Evolutionary conservation across 2,113 vertebrate genomes (phyloP).

Genomic region (Centrocercus urophasianus): DNA sequence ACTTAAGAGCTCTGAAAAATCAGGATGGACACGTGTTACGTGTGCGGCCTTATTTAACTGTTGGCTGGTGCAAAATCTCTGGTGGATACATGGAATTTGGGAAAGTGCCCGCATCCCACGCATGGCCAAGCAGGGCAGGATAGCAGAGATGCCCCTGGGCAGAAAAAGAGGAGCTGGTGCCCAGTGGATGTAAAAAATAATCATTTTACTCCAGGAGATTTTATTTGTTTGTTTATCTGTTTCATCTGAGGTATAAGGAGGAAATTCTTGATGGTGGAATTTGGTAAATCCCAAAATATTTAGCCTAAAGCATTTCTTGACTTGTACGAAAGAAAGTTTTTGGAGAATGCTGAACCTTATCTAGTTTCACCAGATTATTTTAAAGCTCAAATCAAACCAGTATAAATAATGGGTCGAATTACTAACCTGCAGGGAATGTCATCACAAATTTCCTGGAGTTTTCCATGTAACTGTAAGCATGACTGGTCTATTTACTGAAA

Average conservation of each 20-base stretch:
- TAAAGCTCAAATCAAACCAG: slow-evolving; percentile 80
- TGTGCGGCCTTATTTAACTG: slow-evolving; percentile 6
- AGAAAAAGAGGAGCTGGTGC: neutral
- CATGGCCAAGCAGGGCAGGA: neutral
- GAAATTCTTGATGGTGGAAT: slow-evolving; percentile 16
- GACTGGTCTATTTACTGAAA: slow-evolving; percentile 82
- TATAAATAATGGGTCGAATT: slow-evolving; percentile 85
- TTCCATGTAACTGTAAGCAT: slow-evolving; percentile 78
- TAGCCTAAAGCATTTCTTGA: slow-evolving; percentile 54
- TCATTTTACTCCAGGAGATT: neutral
- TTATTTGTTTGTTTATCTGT: neutral
- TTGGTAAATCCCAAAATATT: slow-evolving; percentile 56
- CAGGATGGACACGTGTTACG: slow-evolving; percentile 63
- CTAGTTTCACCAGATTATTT: slow-evolving; percentile 75
- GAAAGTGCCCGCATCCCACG: neutral
- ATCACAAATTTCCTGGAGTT: slow-evolving; percentile 84
- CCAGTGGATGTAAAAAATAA: neutral
- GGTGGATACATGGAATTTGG: neutral
- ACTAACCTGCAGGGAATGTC: slow-evolving; percentile 86
- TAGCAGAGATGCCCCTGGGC: neutral
- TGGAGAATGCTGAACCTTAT: slow-evolving; percentile 76
- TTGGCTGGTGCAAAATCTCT: slow-evolving; percentile 26
- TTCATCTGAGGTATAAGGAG: neutral
- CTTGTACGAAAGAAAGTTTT: slow-evolving; percentile 63
- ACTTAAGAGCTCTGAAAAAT: slow-evolving; percentile 70